Conservation (phyloP, 1,140 invertebrate species). For the Odontomachus brunneus region DNA sequence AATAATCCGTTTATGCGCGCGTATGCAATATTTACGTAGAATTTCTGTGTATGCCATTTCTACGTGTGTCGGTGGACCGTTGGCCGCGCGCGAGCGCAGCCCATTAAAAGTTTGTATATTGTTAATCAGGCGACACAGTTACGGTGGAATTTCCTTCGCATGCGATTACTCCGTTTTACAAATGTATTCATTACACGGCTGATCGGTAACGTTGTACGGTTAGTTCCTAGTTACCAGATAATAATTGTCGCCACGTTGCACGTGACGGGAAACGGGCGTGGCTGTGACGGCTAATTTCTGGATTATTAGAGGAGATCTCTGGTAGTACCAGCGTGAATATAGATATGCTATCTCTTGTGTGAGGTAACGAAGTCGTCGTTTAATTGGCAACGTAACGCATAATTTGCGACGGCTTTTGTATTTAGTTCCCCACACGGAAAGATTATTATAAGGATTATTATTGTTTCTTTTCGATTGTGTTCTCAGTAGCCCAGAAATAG, state of each 20-base stretch:
- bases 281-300: constrained; percentile 69
- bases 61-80: neutral
- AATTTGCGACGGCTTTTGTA: neutral
- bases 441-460: too few relatives aligned
- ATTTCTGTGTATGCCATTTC: neutral
- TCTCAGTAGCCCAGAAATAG: too few relatives aligned
- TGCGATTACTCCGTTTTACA: constrained; percentile 14
- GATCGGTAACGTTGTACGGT: neutral
- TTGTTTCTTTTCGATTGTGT: too few relatives aligned
- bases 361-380: constrained; percentile 22
- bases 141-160: constrained; percentile 32
- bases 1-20: neutral
- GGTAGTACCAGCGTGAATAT: constrained; percentile 3
- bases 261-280: constrained; percentile 67
- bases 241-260: constrained; percentile 64
- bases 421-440: neutral
- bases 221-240: constrained; percentile 60
- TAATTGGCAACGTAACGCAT: constrained; percentile 6
- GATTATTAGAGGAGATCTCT: constrained; percentile 59
- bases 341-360: constrained; percentile 32
- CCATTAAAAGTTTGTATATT: constrained; percentile 20
- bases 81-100: neutral
- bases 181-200: constrained; percentile 11
- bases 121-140: constrained; percentile 1
- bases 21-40: neutral